Conservation (phyloP, 2,113 vertebrate genomes). For the Sphaerodactylus townsendi region DNA sequence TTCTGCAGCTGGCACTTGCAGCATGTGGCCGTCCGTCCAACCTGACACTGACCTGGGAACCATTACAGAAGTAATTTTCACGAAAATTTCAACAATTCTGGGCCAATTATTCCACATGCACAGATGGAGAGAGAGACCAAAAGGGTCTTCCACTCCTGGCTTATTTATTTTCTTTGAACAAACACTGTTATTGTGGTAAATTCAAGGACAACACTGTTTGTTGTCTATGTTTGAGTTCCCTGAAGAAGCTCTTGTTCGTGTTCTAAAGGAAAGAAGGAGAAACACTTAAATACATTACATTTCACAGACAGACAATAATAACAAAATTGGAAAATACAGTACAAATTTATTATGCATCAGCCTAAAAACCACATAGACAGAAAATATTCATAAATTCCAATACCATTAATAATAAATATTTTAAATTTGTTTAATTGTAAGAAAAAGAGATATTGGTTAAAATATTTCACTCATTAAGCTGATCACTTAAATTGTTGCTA, state of each 20-base stretch:
- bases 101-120: background rate
- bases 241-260: background rate
- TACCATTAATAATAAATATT: background rate
- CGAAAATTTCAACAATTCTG: constrained; percentile 11
- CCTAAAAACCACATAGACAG: background rate
- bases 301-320: background rate
- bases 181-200: constrained; percentile 7
- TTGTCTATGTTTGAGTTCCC: background rate
- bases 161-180: background rate
- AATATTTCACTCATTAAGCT: background rate
- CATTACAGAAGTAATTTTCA: background rate
- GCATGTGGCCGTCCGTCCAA: background rate
- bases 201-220: constrained; percentile 2
- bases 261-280: background rate
- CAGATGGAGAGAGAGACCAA: background rate
- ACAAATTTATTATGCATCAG: background rate
- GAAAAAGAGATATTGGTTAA: background rate
- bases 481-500: background rate
- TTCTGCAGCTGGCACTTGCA: background rate
- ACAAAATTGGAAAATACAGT: background rate
- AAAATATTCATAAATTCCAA: background rate
- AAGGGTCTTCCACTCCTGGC: background rate
- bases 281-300: background rate
- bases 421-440: background rate
- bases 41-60: background rate